Percentiles rank a stretch among this genome's conserved stretches.
Conservation (phyloP, 1,140 invertebrate species). For the Listronotus bonariensis region DNA sequence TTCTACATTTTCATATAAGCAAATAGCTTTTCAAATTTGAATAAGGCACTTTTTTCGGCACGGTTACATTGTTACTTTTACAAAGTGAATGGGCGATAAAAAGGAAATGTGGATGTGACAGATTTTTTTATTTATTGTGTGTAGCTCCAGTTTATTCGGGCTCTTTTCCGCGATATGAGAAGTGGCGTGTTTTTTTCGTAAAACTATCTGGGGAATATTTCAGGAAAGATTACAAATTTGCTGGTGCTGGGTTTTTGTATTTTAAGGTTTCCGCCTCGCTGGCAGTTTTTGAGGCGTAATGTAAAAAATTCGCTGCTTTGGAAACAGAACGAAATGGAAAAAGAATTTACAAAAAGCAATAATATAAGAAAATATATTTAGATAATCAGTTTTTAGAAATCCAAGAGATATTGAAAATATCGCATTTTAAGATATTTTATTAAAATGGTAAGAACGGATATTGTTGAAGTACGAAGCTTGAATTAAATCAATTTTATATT, state of each 20-base stretch:
- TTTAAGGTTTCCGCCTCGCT: background rate
- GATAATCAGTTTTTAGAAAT: no score
- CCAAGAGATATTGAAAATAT: no score
- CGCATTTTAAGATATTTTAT: no score
- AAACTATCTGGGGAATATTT: conserved; percentile 9
- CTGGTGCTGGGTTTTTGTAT: conserved; percentile 7
- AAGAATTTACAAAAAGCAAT: background rate
- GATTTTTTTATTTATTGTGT: conserved; percentile 30
- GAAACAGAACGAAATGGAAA: background rate
- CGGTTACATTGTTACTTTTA: conserved; percentile 16
- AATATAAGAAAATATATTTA: background rate
- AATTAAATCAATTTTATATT: no score
- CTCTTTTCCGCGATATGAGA: conserved; percentile 18
- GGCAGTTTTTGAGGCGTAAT: background rate
- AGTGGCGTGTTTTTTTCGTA: conserved; percentile 10
- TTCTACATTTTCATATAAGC: conserved; percentile 8
- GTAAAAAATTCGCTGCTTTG: conserved; percentile 1
- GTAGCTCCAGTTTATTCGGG: conserved; percentile 11
- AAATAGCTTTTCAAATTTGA: conserved; percentile 8
- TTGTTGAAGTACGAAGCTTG: no score
- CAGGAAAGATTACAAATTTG: conserved; percentile 13
- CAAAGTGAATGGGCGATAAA: conserved; percentile 17
- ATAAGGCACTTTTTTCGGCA: conserved; percentile 5
- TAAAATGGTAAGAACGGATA: no score
- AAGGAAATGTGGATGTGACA: conserved; percentile 27